Percentiles rank a stretch among this genome's conserved stretches.
Conservation (phyloP, 2,888 invertebrate species). For the Scaeva pyrastri region DNA sequence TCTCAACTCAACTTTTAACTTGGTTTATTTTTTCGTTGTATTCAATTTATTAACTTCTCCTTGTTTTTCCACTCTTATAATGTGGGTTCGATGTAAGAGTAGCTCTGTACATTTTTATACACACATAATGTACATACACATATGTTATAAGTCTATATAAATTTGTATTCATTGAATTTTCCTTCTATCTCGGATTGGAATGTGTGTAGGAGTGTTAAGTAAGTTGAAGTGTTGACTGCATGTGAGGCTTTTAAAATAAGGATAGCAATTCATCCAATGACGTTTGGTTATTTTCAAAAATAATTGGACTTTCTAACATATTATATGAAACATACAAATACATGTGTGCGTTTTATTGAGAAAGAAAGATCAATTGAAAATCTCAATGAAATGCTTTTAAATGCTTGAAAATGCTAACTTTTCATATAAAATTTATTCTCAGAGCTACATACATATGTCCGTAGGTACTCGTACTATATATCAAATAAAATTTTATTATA, state of each 20-base stretch:
- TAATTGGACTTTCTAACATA: constrained; percentile 59
- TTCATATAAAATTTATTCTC: too few species aligned
- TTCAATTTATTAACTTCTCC: not conserved
- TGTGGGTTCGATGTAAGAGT: not conserved
- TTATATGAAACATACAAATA: not conserved
- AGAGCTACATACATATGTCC: too few species aligned
- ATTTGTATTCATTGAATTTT: constrained; percentile 20
- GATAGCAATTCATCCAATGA: constrained; percentile 34
- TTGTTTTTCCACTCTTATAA: constrained; percentile 6
- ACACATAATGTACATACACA: not conserved
- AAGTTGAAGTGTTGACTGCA: constrained; percentile 22
- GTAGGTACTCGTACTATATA: too few species aligned
- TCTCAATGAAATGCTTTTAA: constrained; percentile 28
- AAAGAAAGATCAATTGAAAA: not conserved
- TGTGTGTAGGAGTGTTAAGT: constrained; percentile 12
- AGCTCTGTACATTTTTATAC: too few species aligned
- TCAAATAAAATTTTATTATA: constrained; percentile 12
- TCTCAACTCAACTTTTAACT: constrained; percentile 3
- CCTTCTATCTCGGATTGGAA: constrained; percentile 25
- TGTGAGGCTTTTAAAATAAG: constrained; percentile 13
- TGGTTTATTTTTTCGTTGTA: not conserved
- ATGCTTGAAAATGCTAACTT: constrained; percentile 31
- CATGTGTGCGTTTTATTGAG: not conserved
- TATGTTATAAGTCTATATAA: not conserved
- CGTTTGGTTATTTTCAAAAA: constrained; percentile 40